Percentiles rank a stretch among this genome's conserved stretches.
phyloP scores from a whole-genome alignment of 2,797 vertebrate species.

The Sebastes itinus region DNA sequence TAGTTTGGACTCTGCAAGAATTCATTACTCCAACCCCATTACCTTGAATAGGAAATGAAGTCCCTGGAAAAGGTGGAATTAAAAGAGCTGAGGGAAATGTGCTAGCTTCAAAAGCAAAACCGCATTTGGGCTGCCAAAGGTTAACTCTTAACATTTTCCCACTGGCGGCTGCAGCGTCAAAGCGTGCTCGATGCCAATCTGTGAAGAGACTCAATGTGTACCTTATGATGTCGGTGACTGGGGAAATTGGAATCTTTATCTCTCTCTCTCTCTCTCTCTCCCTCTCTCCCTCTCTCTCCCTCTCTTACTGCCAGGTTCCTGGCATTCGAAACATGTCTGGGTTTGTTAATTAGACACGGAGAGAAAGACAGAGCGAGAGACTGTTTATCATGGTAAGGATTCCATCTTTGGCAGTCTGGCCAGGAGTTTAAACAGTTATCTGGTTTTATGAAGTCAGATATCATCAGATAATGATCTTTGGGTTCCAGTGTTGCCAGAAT shows the following conservation, averaged over 20 bases:
- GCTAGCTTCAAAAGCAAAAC: constrained; percentile 62
- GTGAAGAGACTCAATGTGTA: constrained; percentile 60
- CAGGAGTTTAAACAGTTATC: constrained; percentile 38
- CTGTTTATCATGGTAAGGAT: constrained; percentile 27
- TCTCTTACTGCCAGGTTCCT: constrained; percentile 53
- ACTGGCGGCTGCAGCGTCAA: constrained; percentile 39
- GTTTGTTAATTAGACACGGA: constrained; percentile 76
- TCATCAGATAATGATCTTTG: constrained; percentile 47
- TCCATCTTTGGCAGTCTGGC: constrained; percentile 27
- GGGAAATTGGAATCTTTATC: constrained; percentile 84
- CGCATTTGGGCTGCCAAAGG: constrained; percentile 59
- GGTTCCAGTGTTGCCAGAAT: constrained; percentile 19
- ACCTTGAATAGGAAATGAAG: constrained; percentile 77
- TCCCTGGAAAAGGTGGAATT: constrained; percentile 65
- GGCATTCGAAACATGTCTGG: constrained; percentile 56
- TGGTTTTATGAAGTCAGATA: constrained; percentile 53
- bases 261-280: constrained; percentile 41
- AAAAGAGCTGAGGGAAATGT: constrained; percentile 59
- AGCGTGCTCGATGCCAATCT: constrained; percentile 70
- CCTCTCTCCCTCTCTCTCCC: constrained; percentile 40
- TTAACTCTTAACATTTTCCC: constrained; percentile 76
- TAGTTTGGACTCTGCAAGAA: constrained; percentile 72
- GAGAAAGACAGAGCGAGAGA: constrained; percentile 33
- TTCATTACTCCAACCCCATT: constrained; percentile 73
- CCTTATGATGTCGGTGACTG: constrained; percentile 75